These are phyloP conservation scores for Heliconius aoede DNA, from an alignment of 2,888 invertebrate genomes.

Conservation along the genomic window DNA sequence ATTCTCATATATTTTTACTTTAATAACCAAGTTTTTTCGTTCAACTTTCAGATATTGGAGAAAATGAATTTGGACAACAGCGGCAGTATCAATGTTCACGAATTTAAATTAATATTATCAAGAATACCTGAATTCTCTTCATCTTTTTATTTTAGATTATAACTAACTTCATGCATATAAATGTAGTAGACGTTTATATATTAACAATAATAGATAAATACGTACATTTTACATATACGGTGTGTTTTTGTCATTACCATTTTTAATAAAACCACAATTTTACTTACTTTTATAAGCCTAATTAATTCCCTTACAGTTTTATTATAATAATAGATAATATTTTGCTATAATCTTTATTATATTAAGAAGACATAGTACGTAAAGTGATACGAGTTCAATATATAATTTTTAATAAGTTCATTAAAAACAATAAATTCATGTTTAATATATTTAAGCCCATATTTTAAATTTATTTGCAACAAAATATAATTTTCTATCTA, in stretches of 20 bases:
- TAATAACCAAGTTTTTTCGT: not conserved
- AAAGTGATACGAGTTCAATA: no score
- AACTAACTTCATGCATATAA: constrained; percentile 29
- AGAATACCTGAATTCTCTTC: constrained; percentile 85
- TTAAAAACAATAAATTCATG: not conserved
- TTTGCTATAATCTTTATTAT: no score
- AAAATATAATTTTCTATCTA: constrained; percentile 53
- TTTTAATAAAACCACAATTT: no score
- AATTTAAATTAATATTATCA: constrained; percentile 85
- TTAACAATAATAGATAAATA: no score
- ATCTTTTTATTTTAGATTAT: constrained; percentile 84
- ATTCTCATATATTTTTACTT: no score
- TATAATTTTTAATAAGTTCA: not conserved
- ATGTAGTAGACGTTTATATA: no score
- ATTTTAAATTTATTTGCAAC: not conserved
- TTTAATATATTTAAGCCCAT: not conserved
- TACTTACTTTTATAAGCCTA: no score
- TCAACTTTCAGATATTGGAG: constrained; percentile 81
- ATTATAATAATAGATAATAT: no score
- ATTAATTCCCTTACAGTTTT: no score
- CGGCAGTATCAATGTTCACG: constrained; percentile 82
- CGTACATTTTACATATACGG: no score
- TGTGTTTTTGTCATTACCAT: no score
- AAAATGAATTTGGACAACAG: constrained; percentile 85
- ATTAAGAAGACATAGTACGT: no score